Percentiles rank a stretch among this genome's conserved stretches.
These are phyloP conservation scores for Agonopterix arenella DNA, from an alignment of 2,888 invertebrate genomes.

Conservation along the genomic window DNA sequence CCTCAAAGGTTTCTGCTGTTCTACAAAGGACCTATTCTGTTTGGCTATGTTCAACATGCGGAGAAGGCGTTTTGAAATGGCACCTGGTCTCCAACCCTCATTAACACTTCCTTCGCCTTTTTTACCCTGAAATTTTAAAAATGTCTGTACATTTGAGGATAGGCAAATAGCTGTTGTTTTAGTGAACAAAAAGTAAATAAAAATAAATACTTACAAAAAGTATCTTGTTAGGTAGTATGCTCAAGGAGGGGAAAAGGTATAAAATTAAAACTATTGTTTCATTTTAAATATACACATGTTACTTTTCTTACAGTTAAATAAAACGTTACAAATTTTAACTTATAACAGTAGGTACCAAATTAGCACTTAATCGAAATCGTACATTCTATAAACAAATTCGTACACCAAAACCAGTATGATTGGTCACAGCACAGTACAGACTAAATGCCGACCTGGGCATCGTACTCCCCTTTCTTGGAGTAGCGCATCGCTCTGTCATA, in stretches of 20 bases:
- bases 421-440: constrained; percentile 15
- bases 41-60: constrained; percentile 45
- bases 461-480: not conserved
- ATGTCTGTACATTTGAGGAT: not conserved
- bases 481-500: constrained; percentile 22
- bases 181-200: not conserved
- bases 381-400: constrained; percentile 25
- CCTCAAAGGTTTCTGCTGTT: constrained; percentile 24
- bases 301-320: constrained; percentile 31
- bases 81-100: constrained; percentile 58
- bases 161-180: not conserved
- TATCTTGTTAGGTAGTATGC: too few relatives aligned
- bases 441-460: not conserved
- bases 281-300: constrained; percentile 12
- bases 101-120: constrained; percentile 15
- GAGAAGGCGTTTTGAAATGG: constrained; percentile 50
- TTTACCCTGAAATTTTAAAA: not conserved
- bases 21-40: constrained; percentile 17
- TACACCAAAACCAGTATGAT: constrained; percentile 20
- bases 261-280: not conserved
- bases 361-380: constrained; percentile 23
- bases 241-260: not conserved
- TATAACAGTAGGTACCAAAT: constrained; percentile 39
- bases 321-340: constrained; percentile 58
- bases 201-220: not conserved